A percentile compares a stretch with the other conserved stretches of the same genome.
phyloP scores from a whole-genome alignment of 2,797 vertebrate species.

The Danio jaintianensis region DNA sequence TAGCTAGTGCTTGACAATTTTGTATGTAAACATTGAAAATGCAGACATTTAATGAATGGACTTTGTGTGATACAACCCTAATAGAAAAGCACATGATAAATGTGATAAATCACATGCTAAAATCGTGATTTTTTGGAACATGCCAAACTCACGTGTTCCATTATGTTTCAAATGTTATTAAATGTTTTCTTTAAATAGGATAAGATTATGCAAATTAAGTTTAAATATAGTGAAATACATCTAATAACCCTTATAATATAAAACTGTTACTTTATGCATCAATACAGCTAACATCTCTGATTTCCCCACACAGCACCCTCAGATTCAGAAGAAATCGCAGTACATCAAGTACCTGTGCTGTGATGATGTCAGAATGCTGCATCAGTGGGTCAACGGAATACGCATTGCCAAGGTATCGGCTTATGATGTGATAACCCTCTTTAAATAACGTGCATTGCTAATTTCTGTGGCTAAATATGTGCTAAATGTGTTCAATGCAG shows the following conservation, averaged over 20 bases:
- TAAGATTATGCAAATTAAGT: no score
- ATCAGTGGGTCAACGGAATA: constrained; percentile 97
- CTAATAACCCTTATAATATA: no score
- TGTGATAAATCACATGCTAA: no score
- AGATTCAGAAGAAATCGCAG: constrained; percentile 99
- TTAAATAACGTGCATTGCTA: not conserved
- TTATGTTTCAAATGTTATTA: no score
- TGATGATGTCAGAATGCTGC: constrained; percentile 92
- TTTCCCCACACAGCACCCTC: constrained; percentile 84
- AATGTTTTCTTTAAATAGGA: no score
- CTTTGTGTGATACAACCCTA: not conserved
- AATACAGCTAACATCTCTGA: not conserved
- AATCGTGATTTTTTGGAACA: no score
- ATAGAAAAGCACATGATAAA: no score
- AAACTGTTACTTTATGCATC: not conserved
- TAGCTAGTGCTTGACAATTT: not conserved
- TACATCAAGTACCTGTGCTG: constrained; percentile 98
- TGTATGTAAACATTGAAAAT: not conserved
- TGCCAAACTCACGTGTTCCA: no score
- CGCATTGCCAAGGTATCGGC: constrained; percentile 92
- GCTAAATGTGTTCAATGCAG: constrained; percentile 70
- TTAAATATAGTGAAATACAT: no score
- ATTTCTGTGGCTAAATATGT: not conserved
- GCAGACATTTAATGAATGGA: not conserved
- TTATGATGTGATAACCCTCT: not conserved